phyloP scores from a whole-genome alignment of 1,140 invertebrate genomes.

The Ptiloglossa arizonensis region DNA sequence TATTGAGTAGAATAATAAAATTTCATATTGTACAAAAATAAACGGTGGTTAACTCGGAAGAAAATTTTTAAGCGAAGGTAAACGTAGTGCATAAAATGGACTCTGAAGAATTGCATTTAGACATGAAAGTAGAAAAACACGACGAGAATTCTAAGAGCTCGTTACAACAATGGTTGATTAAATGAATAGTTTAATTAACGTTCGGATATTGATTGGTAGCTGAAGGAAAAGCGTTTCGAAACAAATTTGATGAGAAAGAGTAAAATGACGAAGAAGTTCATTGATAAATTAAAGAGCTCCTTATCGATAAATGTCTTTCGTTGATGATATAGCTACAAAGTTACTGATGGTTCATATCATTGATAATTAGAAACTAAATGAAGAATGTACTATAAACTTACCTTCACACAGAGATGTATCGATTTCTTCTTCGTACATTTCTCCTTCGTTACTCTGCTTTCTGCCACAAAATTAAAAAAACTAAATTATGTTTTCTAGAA shows the following conservation, averaged over 20 bases:
- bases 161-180: slow-evolving; percentile 6
- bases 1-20: not conserved
- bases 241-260: not conserved
- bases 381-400: not conserved
- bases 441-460: no score
- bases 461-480: no score
- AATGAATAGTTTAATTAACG: slow-evolving; percentile 32
- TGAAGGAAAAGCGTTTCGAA: not conserved
- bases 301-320: not conserved
- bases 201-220: slow-evolving; percentile 19
- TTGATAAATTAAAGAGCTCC: slow-evolving; percentile 10
- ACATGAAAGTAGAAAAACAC: not conserved
- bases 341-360: not conserved
- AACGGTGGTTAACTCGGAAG: not conserved
- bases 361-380: no score
- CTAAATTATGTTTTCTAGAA: no score
- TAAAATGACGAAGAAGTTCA: slow-evolving; percentile 7
- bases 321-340: not conserved
- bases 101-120: not conserved
- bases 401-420: no score
- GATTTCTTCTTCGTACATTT: no score
- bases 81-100: not conserved
- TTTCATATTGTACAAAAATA: not conserved
- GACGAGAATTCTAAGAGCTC: not conserved
- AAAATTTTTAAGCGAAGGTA: not conserved